Evolutionary conservation across 2,888 invertebrate species (phyloP), one percentile per base, ranked within the genome.

Genomic region (Melinaea menophilus): DNA sequence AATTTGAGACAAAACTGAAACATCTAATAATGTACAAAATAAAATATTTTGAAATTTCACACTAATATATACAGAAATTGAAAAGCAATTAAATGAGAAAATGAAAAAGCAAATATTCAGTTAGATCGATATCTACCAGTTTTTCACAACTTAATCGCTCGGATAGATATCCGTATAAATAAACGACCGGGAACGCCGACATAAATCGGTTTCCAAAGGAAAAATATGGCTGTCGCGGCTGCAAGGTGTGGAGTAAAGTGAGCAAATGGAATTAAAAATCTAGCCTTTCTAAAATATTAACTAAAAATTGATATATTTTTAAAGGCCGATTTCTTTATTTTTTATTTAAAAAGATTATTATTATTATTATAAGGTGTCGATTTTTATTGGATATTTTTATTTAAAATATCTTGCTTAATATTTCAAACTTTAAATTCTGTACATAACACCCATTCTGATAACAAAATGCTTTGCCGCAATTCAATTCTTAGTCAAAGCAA

Each of bases 111-210:
- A 70, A 67, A 67, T 69, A 69, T 64, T 64, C 56, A 66, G 66
- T 64, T 65, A 68, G 70, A 71, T 66, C 57, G 65, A 64, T 66
- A 67, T 69, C 69, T 65, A 59, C 67, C 69, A 68, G 67, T 71
- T 71, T 73, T 71, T 71, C 69, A 73, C 73, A 67, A 69, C 70
- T 75, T 73, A 78, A 79, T 79, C 76, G 75, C 73, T 73, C 68
- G 75, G 69, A 70, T 69, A 62, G 67, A 63, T 71, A 65, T 68
- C 72, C 66, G 69, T 67, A 76, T 73, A 74, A 77, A 80, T 77
- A 75, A 75, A 79, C 72, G 77, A 70, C 73, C 68, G 72, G 69
- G 66, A 74, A 72, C 70, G 72, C 70, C 70, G 75, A 75, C 75
- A 75, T 74, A 77, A 76, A 77, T 77, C 74, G 75, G 69, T 71